Evolutionary conservation across 2,797 vertebrate species (phyloP).

Genomic region (Leucoraja ocellata): DNA sequence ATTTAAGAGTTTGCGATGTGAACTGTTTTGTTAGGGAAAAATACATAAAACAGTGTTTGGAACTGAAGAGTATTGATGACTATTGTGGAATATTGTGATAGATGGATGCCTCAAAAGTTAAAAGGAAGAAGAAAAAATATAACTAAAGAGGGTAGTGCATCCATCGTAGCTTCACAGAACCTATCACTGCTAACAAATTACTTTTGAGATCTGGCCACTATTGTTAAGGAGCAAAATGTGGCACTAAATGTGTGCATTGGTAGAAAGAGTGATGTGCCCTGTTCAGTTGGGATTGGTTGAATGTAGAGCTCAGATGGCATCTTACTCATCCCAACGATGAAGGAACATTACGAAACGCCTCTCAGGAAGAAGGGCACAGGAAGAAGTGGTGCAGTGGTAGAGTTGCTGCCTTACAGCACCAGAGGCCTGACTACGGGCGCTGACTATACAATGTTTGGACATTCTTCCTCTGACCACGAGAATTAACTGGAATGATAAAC

Average conservation of each 20-base stretch:
- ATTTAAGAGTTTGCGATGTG: background rate
- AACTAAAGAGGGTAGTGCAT: background rate
- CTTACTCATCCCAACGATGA: background rate
- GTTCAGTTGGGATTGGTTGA: background rate
- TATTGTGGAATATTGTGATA: background rate
- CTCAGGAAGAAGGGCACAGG: no score
- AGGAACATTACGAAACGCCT: no score
- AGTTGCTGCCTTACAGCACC: no score
- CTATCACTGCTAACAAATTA: background rate
- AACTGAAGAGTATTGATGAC: background rate
- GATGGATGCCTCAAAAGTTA: background rate
- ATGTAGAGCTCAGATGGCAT: background rate
- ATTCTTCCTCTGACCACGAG: no score
- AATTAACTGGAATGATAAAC: no score
- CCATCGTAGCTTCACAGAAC: background rate
- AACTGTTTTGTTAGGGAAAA: constrained; percentile 10
- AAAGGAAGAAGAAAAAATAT: background rate
- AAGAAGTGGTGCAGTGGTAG: no score
- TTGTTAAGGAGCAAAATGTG: background rate
- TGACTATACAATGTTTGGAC: no score
- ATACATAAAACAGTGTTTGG: background rate
- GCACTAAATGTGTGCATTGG: background rate
- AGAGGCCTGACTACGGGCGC: no score
- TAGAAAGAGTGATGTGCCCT: background rate
- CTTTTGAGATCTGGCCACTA: background rate